phyloP scores from a whole-genome alignment of 1,140 invertebrate species.

The Papilio machaon region DNA sequence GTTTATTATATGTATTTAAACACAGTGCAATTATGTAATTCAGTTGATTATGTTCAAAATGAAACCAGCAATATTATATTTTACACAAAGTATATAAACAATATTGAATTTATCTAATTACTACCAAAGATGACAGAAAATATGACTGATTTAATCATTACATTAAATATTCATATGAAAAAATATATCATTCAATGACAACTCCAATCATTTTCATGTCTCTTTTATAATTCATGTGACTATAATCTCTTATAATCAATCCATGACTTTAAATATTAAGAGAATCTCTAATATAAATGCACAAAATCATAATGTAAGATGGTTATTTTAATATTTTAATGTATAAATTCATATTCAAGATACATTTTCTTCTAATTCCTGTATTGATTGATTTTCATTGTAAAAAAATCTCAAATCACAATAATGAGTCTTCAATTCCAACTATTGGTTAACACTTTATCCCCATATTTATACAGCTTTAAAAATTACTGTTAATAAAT shows the following conservation, averaged over 20 bases:
- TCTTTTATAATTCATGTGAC: constrained; percentile 21
- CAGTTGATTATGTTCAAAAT: constrained; percentile 49
- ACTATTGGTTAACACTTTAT: neutral
- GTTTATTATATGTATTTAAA: constrained; percentile 61
- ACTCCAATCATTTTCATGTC: constrained; percentile 57
- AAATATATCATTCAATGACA: constrained; percentile 50
- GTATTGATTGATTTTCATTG: constrained; percentile 8
- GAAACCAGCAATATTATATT: constrained; percentile 54
- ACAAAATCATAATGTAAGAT: constrained; percentile 73
- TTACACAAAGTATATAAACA: constrained; percentile 48
- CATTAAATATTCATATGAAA: constrained; percentile 58
- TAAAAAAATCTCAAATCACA: constrained; percentile 35
- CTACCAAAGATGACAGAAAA: constrained; percentile 72
- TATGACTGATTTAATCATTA: constrained; percentile 65
- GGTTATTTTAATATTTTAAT: constrained; percentile 40
- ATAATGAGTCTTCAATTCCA: constrained; percentile 36
- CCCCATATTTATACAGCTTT: neutral
- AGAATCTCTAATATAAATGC: constrained; percentile 48
- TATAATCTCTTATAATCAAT: constrained; percentile 20
- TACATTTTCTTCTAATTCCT: constrained; percentile 2
- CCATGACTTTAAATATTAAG: constrained; percentile 34
- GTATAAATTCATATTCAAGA: constrained; percentile 36
- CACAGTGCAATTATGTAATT: constrained; percentile 72
- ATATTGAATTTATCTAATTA: constrained; percentile 54
- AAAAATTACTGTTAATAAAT: no score